phyloP scores from a whole-genome alignment of 2,888 invertebrate genomes.

The Lepidocyrtinus sp. region DNA sequence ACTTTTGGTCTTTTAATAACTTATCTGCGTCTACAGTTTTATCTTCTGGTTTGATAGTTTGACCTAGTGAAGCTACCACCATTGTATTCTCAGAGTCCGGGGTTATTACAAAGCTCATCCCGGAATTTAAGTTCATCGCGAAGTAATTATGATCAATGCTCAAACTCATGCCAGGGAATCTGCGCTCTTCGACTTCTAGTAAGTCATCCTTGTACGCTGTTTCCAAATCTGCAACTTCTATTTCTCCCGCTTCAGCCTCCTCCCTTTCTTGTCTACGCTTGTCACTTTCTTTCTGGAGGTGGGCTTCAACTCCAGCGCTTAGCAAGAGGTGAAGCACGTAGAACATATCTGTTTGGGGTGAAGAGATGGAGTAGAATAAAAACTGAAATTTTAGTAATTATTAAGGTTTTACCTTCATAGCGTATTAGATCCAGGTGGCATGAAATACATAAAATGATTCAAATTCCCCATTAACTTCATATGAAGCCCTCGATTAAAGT shows the following conservation, averaged over 20 bases:
- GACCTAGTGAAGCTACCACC: conserved; percentile 36
- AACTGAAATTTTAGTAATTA: neutral
- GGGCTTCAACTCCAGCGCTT: conserved; percentile 63
- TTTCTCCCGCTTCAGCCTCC: neutral
- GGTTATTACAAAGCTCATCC: conserved; percentile 48
- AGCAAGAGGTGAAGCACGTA: conserved; percentile 65
- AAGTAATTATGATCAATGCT: conserved; percentile 54
- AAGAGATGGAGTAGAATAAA: neutral
- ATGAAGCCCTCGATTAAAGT: conserved; percentile 60
- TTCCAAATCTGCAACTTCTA: neutral
- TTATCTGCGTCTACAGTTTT: neutral
- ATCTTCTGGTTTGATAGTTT: neutral
- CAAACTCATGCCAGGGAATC: conserved; percentile 51
- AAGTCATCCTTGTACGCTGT: neutral
- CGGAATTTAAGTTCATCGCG: conserved; percentile 43
- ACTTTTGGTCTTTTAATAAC: neutral
- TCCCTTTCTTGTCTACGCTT: neutral
- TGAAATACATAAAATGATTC: conserved; percentile 66
- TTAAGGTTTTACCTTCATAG: conserved; percentile 51
- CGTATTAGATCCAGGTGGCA: conserved; percentile 60
- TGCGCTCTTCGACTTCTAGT: neutral
- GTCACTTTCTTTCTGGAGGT: conserved; percentile 55
- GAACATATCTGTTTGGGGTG: conserved; percentile 60
- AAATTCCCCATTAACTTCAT: conserved; percentile 64
- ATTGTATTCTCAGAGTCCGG: conserved; percentile 42